A percentile compares a stretch with the other conserved stretches of the same genome.
These are phyloP conservation scores for Meghimatium bilineatum DNA, from an alignment of 2,888 invertebrate genomes.

Conservation along the genomic window DNA sequence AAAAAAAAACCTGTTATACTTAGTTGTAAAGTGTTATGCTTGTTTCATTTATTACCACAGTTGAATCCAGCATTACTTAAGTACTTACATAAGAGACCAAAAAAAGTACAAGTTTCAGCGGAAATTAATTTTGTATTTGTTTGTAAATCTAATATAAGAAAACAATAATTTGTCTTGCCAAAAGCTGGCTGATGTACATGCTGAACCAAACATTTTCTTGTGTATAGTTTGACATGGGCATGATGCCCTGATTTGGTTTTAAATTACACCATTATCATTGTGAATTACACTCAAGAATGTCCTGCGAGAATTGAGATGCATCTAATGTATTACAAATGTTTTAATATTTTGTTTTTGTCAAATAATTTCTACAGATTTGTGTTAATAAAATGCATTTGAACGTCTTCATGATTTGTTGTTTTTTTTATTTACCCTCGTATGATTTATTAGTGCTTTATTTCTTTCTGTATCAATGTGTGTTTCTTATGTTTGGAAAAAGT, in stretches of 20 bases:
- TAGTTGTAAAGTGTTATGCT: too few species aligned
- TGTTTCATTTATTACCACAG: too few species aligned
- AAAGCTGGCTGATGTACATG: background rate
- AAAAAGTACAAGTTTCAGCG: too few species aligned
- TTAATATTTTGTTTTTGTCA: background rate
- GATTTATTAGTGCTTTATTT: too few species aligned
- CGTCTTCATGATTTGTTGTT: background rate
- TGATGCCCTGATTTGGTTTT: background rate
- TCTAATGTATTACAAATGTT: background rate
- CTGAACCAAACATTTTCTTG: background rate
- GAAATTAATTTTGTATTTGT: background rate
- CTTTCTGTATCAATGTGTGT: too few species aligned
- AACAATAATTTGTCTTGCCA: background rate
- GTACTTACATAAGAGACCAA: too few species aligned
- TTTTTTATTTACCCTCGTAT: too few species aligned
- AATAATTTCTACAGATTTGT: slow-evolving; percentile 12
- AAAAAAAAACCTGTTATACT: too few species aligned
- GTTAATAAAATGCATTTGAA: slow-evolving; percentile 34
- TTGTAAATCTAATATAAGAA: background rate
- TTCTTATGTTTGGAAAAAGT: too few species aligned
- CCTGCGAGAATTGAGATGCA: background rate
- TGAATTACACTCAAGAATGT: background rate
- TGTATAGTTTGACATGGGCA: background rate
- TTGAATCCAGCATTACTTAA: too few species aligned
- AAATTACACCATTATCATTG: background rate